Percentiles rank a stretch among this genome's conserved stretches.
Conservation (phyloP, 2,888 invertebrate genomes). For the Morinoia aosen region DNA sequence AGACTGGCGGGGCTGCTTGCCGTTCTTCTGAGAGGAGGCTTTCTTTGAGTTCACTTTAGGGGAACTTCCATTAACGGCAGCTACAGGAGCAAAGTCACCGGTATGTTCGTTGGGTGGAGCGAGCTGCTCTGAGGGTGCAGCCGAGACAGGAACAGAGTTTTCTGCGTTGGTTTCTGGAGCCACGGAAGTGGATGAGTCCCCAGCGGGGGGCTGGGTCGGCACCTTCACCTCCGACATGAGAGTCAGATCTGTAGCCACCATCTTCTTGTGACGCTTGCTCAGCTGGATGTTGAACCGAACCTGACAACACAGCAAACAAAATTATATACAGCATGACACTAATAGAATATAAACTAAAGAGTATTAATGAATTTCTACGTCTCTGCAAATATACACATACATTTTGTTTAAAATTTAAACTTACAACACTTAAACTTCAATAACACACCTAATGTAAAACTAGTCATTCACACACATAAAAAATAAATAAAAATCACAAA, state of each 20-base stretch:
- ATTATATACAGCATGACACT: not conserved
- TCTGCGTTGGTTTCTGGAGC: not conserved
- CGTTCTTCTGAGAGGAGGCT: not conserved
- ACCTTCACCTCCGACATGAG: constrained; percentile 46
- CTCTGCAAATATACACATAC: not conserved
- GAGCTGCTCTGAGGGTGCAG: not conserved
- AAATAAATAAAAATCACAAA: not conserved
- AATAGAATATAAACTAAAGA: not conserved
- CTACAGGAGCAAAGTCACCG: not conserved
- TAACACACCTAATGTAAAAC: not conserved
- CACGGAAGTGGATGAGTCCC: not conserved
- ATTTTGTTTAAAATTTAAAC: not conserved
- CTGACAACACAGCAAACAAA: not conserved
- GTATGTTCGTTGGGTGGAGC: not conserved
- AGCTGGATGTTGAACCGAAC: constrained; percentile 15
- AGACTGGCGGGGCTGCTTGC: constrained; percentile 50
- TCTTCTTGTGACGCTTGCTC: constrained; percentile 55
- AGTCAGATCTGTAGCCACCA: constrained; percentile 62
- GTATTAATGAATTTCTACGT: not conserved
- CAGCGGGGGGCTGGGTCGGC: constrained; percentile 15
- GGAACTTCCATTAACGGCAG: constrained; percentile 25
- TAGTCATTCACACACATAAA: not conserved
- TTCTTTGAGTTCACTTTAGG: constrained; percentile 39
- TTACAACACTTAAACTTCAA: not conserved
- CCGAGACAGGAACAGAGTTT: not conserved